Percentiles rank a stretch among this genome's conserved stretches.
These are phyloP conservation scores for Caenorhabditis latens DNA, from an alignment of 1,140 invertebrate species.

Conservation along the genomic window DNA sequence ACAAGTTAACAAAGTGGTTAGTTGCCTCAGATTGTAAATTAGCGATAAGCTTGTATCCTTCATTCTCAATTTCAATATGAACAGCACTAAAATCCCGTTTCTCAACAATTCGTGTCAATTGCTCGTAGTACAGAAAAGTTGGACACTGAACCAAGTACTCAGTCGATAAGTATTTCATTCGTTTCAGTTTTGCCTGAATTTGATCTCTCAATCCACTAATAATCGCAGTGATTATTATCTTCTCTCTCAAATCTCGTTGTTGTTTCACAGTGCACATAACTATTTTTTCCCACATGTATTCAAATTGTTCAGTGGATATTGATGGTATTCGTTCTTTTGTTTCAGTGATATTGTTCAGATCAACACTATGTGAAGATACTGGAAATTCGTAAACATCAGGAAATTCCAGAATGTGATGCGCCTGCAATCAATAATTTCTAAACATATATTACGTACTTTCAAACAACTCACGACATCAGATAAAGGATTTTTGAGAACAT, in stretches of 20 bases:
- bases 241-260: neutral
- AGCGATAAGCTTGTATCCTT: neutral
- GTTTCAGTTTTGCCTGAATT: neutral
- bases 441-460: neutral
- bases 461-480: neutral
- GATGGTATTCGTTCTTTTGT: neutral
- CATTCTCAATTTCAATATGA: neutral
- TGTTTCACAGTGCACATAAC: neutral
- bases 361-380: neutral
- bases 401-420: neutral
- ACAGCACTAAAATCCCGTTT: neutral
- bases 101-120: neutral
- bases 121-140: neutral
- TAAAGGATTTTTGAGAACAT: neutral
- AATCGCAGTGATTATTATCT: neutral
- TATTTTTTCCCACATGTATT: neutral
- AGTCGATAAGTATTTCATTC: neutral
- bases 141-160: neutral
- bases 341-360: neutral
- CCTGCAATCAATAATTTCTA: neutral
- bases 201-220: neutral
- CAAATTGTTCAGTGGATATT: neutral
- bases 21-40: neutral
- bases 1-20: constrained; percentile 19
- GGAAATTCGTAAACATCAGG: neutral